Evolutionary conservation across 2,113 vertebrate genomes (phyloP), one percentile per base, ranked within the genome.

Genomic region (Cottus gobio): DNA sequence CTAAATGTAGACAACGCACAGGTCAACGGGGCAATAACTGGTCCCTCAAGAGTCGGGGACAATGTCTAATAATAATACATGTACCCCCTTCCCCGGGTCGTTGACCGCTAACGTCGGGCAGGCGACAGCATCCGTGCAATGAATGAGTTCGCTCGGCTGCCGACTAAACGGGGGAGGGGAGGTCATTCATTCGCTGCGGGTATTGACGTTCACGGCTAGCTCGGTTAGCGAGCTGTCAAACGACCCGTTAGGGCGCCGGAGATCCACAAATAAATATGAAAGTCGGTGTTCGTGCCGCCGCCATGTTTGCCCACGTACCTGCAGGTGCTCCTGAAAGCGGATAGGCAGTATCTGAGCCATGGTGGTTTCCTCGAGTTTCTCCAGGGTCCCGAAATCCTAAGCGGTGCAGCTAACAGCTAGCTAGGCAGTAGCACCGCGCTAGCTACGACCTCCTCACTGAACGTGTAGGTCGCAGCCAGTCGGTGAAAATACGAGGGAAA

Each of bases 311-410:
- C 46, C 7, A 67, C 93, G 78, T 93, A 96, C 95, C 95, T 97
- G 96, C 88, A 98, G 95, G 68, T 97, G 96, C 96, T 97, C 97
- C 96, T 99, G 98, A 94, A 99, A 99, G 91, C 98, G 98, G 92
- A 99, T 99, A 58, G 98, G 98, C 66, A 99, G 93, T 73, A 99
- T 99, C 84, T 99, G 98, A 89, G 98, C 97, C 98, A 99, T 62
- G 95, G 90, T 87, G 93, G 90, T 90, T 91, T 87, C 87, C 89
- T 92, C 79, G 61, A n/a, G 83, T 82, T 92, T 92, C 93, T 91
- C 88, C 85, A 76, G 89, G 88, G 89, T 93, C 88, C 88, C 85
- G 90, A 83, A 85, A 85, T 83, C 83, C 42, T 90, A 15, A 90
- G 92, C 92, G 83, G 85, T 82, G 26, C 77, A 8, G 57, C 28